These are phyloP conservation scores for Epirrita christyi DNA, from an alignment of 2,888 invertebrate genomes.

Conservation along the genomic window DNA sequence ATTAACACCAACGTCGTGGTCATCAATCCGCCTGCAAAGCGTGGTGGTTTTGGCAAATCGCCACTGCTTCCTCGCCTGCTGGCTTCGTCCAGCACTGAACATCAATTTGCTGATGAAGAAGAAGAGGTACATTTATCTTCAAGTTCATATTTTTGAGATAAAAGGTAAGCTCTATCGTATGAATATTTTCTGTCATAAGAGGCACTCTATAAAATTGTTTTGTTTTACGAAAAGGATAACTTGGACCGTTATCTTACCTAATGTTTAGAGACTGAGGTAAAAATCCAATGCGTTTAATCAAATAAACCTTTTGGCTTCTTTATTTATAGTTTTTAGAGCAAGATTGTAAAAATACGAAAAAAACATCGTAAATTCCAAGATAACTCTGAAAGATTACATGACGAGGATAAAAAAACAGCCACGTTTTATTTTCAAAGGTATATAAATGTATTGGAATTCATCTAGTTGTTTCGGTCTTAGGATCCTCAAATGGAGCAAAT, in stretches of 20 bases:
- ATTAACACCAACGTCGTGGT: too few species aligned
- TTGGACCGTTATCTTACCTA: neutral
- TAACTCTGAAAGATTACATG: conserved; percentile 6
- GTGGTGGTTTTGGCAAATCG: too few species aligned
- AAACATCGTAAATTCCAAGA: too few species aligned
- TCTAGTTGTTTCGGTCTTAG: conserved; percentile 67
- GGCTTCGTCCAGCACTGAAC: too few species aligned
- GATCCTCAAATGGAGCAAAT: conserved; percentile 72
- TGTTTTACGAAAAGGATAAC: neutral
- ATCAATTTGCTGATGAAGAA: too few species aligned
- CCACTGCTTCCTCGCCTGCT: too few species aligned
- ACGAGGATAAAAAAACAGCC: conserved; percentile 30
- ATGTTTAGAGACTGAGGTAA: neutral
- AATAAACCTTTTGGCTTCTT: neutral
- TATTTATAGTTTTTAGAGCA: neutral
- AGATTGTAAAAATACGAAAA: too few species aligned
- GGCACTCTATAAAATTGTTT: conserved; percentile 4
- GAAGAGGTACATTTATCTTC: too few species aligned
- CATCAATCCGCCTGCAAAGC: too few species aligned
- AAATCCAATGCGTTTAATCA: neutral
- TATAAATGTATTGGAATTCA: conserved; percentile 67
- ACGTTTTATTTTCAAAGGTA: conserved; percentile 49
- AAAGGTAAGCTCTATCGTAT: too few species aligned
- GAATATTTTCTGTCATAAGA: neutral
- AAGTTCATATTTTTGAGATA: too few species aligned